These are phyloP conservation scores for Pseudochaenichthys georgianus DNA, from an alignment of 2,797 vertebrate species.

Conservation along the genomic window DNA sequence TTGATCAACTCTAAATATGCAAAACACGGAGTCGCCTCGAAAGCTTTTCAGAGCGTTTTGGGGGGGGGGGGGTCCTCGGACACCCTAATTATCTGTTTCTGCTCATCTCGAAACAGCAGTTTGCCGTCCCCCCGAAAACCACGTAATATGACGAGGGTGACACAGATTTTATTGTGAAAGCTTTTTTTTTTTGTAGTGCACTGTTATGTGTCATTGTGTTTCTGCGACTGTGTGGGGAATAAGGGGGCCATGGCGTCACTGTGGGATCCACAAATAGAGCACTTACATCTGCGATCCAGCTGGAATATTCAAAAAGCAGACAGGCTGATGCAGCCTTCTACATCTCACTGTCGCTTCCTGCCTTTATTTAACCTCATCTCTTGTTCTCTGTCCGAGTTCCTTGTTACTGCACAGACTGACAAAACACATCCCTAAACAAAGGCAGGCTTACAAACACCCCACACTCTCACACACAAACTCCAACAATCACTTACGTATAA, in stretches of 20 bases:
- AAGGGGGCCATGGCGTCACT: constrained; percentile 47
- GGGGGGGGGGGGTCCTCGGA: constrained; percentile 27
- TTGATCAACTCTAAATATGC: constrained; percentile 69
- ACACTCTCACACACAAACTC: background rate
- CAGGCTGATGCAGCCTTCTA: constrained; percentile 36
- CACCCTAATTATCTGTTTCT: constrained; percentile 47
- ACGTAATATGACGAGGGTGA: constrained; percentile 47
- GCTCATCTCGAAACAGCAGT: constrained; percentile 25
- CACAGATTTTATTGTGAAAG: constrained; percentile 37
- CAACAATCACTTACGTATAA: constrained; percentile 3
- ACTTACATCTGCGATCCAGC: constrained; percentile 55
- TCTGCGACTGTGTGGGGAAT: background rate
- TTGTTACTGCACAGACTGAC: constrained; percentile 29
- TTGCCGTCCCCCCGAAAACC: constrained; percentile 36
- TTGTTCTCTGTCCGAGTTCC: constrained; percentile 19
- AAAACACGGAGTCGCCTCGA: constrained; percentile 48
- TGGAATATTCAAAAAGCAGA: constrained; percentile 61
- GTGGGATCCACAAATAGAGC: constrained; percentile 68
- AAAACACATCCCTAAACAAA: constrained; percentile 33
- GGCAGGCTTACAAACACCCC: constrained; percentile 4
- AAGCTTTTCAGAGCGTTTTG: constrained; percentile 45
- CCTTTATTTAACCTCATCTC: constrained; percentile 19
- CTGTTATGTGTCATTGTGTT: constrained; percentile 15
- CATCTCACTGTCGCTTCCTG: constrained; percentile 21
- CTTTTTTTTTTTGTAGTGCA: constrained; percentile 30